Percentiles rank a stretch among this genome's conserved stretches.
Evolutionary conservation across 2,888 invertebrate species (phyloP).

Genomic region (Notocelia uddmanniana): DNA sequence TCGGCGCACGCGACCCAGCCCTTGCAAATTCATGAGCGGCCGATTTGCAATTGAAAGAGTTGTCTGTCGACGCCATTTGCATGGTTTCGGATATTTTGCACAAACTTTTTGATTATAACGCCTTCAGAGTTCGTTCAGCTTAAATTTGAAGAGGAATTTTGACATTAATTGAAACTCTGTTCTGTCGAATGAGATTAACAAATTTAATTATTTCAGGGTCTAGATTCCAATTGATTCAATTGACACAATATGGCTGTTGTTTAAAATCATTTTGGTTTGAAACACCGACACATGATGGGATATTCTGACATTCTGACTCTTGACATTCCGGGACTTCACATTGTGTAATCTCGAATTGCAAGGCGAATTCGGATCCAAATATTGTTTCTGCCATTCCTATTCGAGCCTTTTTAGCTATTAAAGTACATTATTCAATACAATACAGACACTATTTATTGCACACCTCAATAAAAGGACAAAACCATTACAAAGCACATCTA

Average conservation of each 20-base stretch:
- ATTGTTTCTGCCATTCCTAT: no score
- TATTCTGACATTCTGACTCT: no score
- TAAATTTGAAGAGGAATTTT: slow-evolving; percentile 3
- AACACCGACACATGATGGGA: no score
- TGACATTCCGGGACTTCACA: no score
- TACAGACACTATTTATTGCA: no score
- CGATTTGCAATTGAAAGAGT: slow-evolving; percentile 54
- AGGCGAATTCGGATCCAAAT: no score
- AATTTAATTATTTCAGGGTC: neutral
- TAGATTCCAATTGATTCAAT: neutral
- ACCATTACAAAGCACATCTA: no score
- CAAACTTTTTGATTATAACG: slow-evolving; percentile 19
- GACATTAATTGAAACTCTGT: neutral
- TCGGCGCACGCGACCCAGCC: slow-evolving; percentile 47
- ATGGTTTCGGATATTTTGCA: slow-evolving; percentile 32
- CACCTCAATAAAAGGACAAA: no score
- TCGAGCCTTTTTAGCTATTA: no score
- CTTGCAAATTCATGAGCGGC: slow-evolving; percentile 52
- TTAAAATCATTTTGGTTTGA: no score
- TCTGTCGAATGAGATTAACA: neutral
- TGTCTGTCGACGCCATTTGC: slow-evolving; percentile 44
- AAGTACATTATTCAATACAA: no score
- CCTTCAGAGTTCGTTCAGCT: neutral
- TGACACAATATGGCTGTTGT: neutral
- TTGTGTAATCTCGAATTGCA: no score